Base-by-base conservation (phyloP, 2,888 invertebrate genomes). In the Lamproptera curius region DNA sequence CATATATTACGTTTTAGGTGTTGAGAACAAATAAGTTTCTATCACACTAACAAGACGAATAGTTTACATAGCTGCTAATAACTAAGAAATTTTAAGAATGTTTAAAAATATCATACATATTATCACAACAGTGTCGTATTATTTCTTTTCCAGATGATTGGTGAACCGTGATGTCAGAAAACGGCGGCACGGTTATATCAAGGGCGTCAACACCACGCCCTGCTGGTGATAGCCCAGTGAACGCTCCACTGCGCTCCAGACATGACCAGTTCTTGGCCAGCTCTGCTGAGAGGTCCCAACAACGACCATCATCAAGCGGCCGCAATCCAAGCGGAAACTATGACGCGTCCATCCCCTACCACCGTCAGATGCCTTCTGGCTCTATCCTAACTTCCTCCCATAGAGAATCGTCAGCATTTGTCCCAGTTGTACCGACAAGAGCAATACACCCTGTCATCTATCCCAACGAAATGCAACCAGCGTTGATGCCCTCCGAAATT, bases 401-500 rank as follows among this genome's bases (percentile, higher is more conserved):
- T 70, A 89, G 94, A 35, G 95, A 95, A 78, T 91, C 93, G 6
- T 95, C 95, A 10, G 96, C 96, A 1, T 96, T 96, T 75, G 95
- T 95, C 42, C 95, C 96, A 23, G 96, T 96, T 43, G 93, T 96
- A 48, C 96, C 96, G 9, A 92, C 94, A 35, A 89, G 95, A 62
- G 90, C 90, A 48, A 89, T 95, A 63, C 93, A 94, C 55, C 90
- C 93, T 16, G 91, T 93, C 14, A 89, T 94, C 20, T 94, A 93
- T 63, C 90, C 92, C 0, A 90, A 91, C 38, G 93, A 93, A 61
- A 91, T 93, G 74, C 93, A 93, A 62, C 91, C 94, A 26, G 89
- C 90, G 10, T 64, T 94, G 16, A 89, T 91, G 56, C 89, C 89
- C 2, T 77, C 90, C 10, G 91, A 92, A 66, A 88, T 88, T 42